A percentile compares a stretch with the other conserved stretches of the same genome.
Evolutionary conservation across 2,113 vertebrate species (phyloP).

Genomic region (Grantiella picta): DNA sequence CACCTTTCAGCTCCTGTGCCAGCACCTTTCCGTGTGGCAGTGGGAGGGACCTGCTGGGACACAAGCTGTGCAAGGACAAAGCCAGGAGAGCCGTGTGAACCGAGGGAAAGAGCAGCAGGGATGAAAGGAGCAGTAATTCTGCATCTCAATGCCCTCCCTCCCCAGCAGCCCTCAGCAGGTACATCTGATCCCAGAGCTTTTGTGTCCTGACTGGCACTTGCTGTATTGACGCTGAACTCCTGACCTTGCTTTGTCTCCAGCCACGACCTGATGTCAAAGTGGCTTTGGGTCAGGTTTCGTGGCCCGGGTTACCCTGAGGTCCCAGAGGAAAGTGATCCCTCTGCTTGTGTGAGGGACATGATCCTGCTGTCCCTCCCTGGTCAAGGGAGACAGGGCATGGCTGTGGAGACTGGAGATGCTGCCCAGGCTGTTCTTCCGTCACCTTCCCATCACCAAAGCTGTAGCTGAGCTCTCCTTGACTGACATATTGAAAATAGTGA

Average conservation of each 20-base stretch:
- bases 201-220: constrained; percentile 27
- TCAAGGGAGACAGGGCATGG: not conserved
- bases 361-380: not conserved
- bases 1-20: not conserved
- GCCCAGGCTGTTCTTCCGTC: not conserved
- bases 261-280: constrained; percentile 41
- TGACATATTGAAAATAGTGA: not conserved
- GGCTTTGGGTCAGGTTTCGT: constrained; percentile 62
- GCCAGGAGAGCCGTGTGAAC: constrained; percentile 1
- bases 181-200: not conserved
- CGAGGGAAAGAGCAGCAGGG: not conserved
- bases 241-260: constrained; percentile 58
- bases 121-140: constrained; percentile 34
- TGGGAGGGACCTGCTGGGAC: not conserved
- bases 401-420: not conserved
- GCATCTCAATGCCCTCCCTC: constrained; percentile 5
- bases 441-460: not conserved
- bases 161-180: not conserved
- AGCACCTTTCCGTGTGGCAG: not conserved
- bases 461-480: not conserved
- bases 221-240: constrained; percentile 54
- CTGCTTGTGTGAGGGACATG: not conserved
- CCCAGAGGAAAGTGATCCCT: constrained; percentile 54
- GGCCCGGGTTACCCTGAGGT: constrained; percentile 55
- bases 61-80: not conserved